These are phyloP conservation scores for Catharus fuscescens DNA, from an alignment of 2,113 vertebrate genomes.

Conservation along the genomic window DNA sequence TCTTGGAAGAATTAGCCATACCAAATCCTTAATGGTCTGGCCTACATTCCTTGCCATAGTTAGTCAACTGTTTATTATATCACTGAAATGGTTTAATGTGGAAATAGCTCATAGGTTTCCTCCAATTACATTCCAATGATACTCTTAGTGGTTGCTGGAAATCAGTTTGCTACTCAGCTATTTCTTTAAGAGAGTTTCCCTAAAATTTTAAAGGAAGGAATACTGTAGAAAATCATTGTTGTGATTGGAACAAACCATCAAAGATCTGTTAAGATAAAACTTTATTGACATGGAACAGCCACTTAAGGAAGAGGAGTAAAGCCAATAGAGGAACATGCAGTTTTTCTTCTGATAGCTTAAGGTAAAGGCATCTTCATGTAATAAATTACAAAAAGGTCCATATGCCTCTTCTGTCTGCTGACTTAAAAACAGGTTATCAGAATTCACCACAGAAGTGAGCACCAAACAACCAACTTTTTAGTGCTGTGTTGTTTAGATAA, in stretches of 20 bases:
- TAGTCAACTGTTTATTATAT: background rate
- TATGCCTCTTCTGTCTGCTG: background rate
- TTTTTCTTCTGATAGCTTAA: background rate
- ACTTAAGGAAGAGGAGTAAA: background rate
- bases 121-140: background rate
- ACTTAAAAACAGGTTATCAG: background rate
- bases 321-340: background rate
- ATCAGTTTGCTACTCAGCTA: background rate
- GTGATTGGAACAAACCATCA: background rate
- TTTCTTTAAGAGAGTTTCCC: background rate
- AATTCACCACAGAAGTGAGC: background rate
- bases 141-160: background rate
- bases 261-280: background rate
- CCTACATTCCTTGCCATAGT: background rate
- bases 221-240: background rate
- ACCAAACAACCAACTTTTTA: background rate
- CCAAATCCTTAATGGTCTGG: background rate
- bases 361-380: background rate
- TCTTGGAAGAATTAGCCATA: background rate
- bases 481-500: background rate
- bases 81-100: background rate
- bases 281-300: background rate
- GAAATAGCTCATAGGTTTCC: background rate
- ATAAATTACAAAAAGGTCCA: background rate
- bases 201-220: background rate